Evolutionary conservation across 2,888 invertebrate species (phyloP).

Genomic region (Lasioglossum morio): DNA sequence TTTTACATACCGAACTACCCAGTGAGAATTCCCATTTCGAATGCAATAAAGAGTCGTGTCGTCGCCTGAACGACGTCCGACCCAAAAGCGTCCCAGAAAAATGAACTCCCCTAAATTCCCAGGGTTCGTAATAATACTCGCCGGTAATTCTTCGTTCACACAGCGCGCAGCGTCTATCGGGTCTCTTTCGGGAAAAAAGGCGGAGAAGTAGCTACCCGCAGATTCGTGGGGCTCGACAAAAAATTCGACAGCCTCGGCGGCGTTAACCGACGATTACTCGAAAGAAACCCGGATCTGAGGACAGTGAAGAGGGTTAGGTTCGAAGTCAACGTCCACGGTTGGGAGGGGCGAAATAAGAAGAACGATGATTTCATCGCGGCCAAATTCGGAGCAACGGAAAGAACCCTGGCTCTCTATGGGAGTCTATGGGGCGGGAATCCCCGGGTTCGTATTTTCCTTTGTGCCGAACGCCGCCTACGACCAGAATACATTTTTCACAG

Average conservation of each 20-base stretch:
- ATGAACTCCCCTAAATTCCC: background rate
- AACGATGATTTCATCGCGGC: conserved; percentile 69
- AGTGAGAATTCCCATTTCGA: background rate
- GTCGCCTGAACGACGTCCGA: background rate
- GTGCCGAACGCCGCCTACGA: conserved; percentile 59
- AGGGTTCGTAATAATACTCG: background rate
- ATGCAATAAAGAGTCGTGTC: background rate
- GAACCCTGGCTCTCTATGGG: conserved; percentile 7
- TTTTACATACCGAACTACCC: background rate
- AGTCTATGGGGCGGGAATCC: conserved; percentile 57
- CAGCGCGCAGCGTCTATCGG: background rate
- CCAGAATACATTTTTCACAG: conserved; percentile 67
- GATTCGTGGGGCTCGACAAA: conserved; percentile 29
- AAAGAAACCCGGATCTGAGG: conserved; percentile 60
- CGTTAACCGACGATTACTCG: conserved; percentile 54
- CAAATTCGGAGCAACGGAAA: conserved; percentile 56
- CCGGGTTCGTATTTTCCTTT: conserved; percentile 66
- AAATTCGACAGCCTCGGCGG: conserved; percentile 10
- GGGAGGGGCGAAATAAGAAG: conserved; percentile 38
- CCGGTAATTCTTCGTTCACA: conserved; percentile 6
- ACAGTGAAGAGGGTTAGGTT: conserved; percentile 53
- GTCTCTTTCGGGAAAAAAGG: background rate
- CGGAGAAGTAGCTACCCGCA: conserved; percentile 12
- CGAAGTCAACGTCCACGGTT: conserved; percentile 63
- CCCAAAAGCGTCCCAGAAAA: background rate